Percentiles rank a stretch among this genome's conserved stretches.
Evolutionary conservation across 2,113 vertebrate species (phyloP).

Genomic region (Psettodes erumei): DNA sequence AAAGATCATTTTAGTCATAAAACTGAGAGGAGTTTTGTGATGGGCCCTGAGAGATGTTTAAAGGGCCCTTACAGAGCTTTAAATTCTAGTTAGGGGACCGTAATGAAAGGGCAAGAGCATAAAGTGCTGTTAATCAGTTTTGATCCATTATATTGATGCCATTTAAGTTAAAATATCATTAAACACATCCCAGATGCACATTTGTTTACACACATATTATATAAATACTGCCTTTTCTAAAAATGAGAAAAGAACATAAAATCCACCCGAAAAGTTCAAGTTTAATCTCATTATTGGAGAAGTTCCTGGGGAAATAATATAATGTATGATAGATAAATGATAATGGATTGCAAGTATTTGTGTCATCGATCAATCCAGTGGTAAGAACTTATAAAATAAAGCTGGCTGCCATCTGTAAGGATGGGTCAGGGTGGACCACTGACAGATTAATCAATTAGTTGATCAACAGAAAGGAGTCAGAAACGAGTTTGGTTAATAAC

Average conservation of each 20-base stretch:
- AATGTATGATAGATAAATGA: neutral
- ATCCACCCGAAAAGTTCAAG: neutral
- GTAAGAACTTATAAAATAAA: neutral
- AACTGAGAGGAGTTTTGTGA: too few species aligned
- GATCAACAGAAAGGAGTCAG: neutral
- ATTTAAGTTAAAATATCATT: neutral
- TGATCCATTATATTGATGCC: neutral
- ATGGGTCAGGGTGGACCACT: too few species aligned
- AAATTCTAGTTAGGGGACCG: slow-evolving; percentile 13
- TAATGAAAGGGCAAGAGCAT: neutral
- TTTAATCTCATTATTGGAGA: neutral
- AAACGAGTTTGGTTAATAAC: neutral
- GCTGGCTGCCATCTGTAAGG: neutral
- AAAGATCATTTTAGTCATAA: neutral
- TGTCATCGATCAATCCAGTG: neutral
- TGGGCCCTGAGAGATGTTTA: neutral
- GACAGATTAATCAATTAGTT: neutral
- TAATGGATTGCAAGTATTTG: neutral
- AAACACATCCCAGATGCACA: too few species aligned
- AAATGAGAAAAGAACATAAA: neutral
- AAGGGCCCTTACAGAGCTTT: slow-evolving; percentile 26
- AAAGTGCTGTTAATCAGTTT: slow-evolving; percentile 36
- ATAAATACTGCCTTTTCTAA: neutral
- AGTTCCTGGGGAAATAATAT: neutral
- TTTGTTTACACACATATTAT: too few species aligned